phyloP scores from a whole-genome alignment of 1,140 invertebrate genomes.

The Lysiphlebus fabarum region DNA sequence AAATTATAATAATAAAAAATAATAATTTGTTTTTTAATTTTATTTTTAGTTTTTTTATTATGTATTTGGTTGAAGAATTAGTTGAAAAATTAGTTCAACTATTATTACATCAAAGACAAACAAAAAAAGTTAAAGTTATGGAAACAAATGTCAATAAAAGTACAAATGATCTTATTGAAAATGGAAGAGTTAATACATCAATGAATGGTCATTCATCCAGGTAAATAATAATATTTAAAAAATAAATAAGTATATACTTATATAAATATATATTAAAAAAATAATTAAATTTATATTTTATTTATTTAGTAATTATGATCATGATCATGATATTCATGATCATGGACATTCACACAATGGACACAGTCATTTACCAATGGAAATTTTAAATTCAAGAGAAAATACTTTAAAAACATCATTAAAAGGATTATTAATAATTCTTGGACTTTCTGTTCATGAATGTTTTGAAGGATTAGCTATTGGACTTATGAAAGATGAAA shows the following conservation, averaged over 20 bases:
- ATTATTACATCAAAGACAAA: conserved; percentile 57
- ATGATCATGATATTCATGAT: conserved; percentile 7
- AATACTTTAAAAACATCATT: conserved; percentile 67
- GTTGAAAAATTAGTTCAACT: conserved; percentile 78
- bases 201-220: conserved; percentile 32
- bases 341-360: conserved; percentile 17
- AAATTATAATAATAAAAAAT: background rate
- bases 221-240: conserved; percentile 29
- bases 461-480: conserved; percentile 89
- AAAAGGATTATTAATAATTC: conserved; percentile 73
- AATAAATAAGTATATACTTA: no score
- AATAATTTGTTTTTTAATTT: background rate
- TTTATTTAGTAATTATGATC: conserved; percentile 39
- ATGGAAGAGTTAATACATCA: conserved; percentile 26
- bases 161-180: conserved; percentile 47
- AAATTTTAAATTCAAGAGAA: conserved; percentile 44
- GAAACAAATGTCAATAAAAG: conserved; percentile 35
- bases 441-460: conserved; percentile 86
- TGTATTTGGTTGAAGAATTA: conserved; percentile 83
- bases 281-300: conserved; percentile 8
- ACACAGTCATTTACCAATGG: conserved; percentile 51
- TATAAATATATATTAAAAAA: conserved; percentile 3
- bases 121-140: conserved; percentile 1
- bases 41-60: conserved; percentile 70
- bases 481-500: conserved; percentile 69